Evolutionary conservation across 2,113 vertebrate species (phyloP), one percentile per base, ranked within the genome.

Genomic region (Hemiprocne comata): DNA sequence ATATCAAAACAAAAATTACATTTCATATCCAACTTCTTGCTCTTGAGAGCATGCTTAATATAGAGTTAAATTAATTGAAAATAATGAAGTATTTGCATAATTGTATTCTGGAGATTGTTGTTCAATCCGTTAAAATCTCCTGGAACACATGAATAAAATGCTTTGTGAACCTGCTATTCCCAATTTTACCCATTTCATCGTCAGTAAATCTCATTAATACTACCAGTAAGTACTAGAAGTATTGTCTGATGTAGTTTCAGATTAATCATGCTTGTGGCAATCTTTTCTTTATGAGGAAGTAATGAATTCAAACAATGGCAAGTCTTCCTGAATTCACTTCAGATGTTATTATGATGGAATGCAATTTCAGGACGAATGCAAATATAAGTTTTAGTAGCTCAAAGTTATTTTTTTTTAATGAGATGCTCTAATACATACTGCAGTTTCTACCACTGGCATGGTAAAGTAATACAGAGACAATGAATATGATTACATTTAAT

Each of bases 31-130:
- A 48, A 34, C 57, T 92, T 92, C 72, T 62, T 93, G 62, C 24
- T 74, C 75, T 38, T 90, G 93, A 94, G 80, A 95, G 36, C 15
- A 17, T 67, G 51, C 50, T 90, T 78, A 83, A 90, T 91, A 62
- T 29, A 72, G 78, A 94, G 44, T 89, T 93, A 97, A 89, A 33
- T 90, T 85, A 93, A 96, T 87, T 92, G 84, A 95, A 95, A 94
- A 92, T 55, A 92, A 89, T 77, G 11, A 91, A 96, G 55, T 50
- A 93, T 96, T 96, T 96, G 85, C 92, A 90, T 97, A 96, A 94
- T 96, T 82, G 18, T 87, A 82, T 96, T 95, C 89, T 89, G 85
- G 70, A 91, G 67, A 77, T 91, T 11, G 10, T 85, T 93, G 78
- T 46, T 96, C 84, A 87, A 72, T 50, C 87, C 95, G 34, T 79